phyloP scores from a whole-genome alignment of 2,888 invertebrate genomes.

The Cheilosia impressa region DNA sequence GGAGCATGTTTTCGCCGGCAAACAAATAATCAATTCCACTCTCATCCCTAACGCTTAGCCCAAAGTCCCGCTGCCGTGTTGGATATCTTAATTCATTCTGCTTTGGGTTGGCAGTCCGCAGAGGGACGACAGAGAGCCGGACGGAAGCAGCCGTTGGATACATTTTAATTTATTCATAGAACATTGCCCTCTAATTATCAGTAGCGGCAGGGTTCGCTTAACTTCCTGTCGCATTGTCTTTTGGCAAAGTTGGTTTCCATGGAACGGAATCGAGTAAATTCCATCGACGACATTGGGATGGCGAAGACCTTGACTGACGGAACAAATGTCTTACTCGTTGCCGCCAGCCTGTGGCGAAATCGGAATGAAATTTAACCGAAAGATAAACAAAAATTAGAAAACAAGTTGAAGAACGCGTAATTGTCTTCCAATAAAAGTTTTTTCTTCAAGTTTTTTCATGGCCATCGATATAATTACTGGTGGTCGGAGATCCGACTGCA shows the following conservation, averaged over 20 bases:
- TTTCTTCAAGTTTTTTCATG: slow-evolving; percentile 3
- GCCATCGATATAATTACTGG: background rate
- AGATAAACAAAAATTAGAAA: slow-evolving; percentile 33
- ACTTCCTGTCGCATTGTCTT: slow-evolving; percentile 56
- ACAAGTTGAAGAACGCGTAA: slow-evolving; percentile 31
- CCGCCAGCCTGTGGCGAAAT: slow-evolving; percentile 30
- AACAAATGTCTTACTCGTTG: slow-evolving; percentile 35
- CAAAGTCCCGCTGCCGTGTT: slow-evolving; percentile 22
- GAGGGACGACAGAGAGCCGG: background rate
- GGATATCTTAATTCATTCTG: slow-evolving; percentile 65
- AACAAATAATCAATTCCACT: slow-evolving; percentile 70
- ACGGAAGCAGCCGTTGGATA: slow-evolving; percentile 49
- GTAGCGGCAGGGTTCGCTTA: slow-evolving; percentile 48
- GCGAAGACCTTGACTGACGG: slow-evolving; percentile 36
- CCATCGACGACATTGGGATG: slow-evolving; percentile 42
- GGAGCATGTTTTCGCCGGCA: slow-evolving; percentile 60
- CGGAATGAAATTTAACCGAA: slow-evolving; percentile 57
- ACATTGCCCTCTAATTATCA: slow-evolving; percentile 72
- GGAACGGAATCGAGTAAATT: slow-evolving; percentile 39
- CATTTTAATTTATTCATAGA: slow-evolving; percentile 73
- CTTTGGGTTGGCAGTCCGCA: slow-evolving; percentile 23
- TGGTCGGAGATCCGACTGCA: background rate
- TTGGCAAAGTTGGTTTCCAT: slow-evolving; percentile 35
- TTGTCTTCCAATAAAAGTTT: slow-evolving; percentile 54
- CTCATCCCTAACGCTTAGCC: slow-evolving; percentile 53